These are phyloP conservation scores for Lydus trimaculatus DNA, from an alignment of 2,888 invertebrate genomes.

Conservation along the genomic window DNA sequence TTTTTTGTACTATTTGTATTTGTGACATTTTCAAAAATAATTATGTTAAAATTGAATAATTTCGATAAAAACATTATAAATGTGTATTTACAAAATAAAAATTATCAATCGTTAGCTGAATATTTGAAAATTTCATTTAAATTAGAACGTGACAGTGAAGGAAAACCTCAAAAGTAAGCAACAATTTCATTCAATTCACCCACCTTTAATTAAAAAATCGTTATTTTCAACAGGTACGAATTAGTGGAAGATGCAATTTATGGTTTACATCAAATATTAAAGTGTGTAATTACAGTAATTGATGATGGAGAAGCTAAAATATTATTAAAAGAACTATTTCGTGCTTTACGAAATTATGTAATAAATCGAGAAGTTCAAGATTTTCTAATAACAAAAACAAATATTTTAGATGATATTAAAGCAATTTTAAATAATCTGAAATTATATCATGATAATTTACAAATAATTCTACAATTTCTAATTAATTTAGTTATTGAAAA, in stretches of 20 bases:
- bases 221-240: constrained; percentile 61
- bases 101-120: constrained; percentile 65
- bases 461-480: constrained; percentile 65
- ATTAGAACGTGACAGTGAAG: constrained; percentile 63
- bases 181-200: neutral
- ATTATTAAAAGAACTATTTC: constrained; percentile 58
- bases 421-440: neutral
- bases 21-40: neutral
- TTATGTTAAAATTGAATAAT: neutral
- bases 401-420: constrained; percentile 55
- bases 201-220: constrained; percentile 41
- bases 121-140: constrained; percentile 65
- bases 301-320: constrained; percentile 1
- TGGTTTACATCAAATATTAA: constrained; percentile 24
- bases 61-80: neutral
- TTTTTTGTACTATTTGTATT: neutral
- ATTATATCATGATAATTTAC: constrained; percentile 52
- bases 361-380: constrained; percentile 65
- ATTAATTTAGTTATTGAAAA: constrained; percentile 68
- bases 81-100: constrained; percentile 37
- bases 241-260: constrained; percentile 56
- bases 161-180: constrained; percentile 57
- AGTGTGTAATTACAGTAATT: neutral
- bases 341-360: constrained; percentile 65
- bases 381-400: constrained; percentile 63